These are phyloP conservation scores for Papilio xuthus DNA, from an alignment of 1,140 invertebrate species.

Conservation along the genomic window DNA sequence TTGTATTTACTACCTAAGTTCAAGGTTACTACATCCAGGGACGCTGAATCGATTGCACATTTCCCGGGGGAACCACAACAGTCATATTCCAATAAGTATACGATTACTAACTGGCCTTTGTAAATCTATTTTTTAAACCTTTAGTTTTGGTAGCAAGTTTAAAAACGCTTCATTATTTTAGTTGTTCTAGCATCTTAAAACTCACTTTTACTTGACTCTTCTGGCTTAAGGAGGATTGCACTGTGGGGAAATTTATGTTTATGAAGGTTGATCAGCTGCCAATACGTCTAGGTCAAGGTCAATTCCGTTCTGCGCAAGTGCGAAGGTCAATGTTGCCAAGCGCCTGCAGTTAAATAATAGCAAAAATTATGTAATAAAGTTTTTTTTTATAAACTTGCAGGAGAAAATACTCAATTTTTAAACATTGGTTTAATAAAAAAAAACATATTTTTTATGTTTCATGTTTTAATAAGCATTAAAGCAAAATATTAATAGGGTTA, in stretches of 20 bases:
- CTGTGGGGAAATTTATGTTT: constrained; percentile 42
- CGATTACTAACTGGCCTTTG: not conserved
- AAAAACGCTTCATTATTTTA: not conserved
- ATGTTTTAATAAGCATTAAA: too few species aligned
- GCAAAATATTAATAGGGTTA: too few species aligned
- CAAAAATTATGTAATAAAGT: constrained; percentile 23
- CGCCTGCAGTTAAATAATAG: constrained; percentile 39
- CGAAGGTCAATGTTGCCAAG: constrained; percentile 50
- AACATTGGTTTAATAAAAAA: not conserved
- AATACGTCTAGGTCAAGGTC: constrained; percentile 57
- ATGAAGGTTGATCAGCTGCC: constrained; percentile 48
- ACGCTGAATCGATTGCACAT: constrained; percentile 29
- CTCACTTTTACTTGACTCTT: not conserved
- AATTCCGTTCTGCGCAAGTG: constrained; percentile 51
- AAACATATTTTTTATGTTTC: not conserved
- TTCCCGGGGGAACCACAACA: constrained; percentile 5
- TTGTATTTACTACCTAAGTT: constrained; percentile 43
- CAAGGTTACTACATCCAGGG: constrained; percentile 43
- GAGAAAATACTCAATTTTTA: not conserved
- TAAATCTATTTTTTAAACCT: not conserved
- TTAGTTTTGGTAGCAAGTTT: not conserved
- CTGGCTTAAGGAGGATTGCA: constrained; percentile 5
- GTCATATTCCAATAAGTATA: too few species aligned
- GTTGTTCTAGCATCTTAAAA: not conserved
- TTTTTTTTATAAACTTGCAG: not conserved